Conservation (phyloP, 1,140 invertebrate genomes). For the Diachasma alloeum region DNA sequence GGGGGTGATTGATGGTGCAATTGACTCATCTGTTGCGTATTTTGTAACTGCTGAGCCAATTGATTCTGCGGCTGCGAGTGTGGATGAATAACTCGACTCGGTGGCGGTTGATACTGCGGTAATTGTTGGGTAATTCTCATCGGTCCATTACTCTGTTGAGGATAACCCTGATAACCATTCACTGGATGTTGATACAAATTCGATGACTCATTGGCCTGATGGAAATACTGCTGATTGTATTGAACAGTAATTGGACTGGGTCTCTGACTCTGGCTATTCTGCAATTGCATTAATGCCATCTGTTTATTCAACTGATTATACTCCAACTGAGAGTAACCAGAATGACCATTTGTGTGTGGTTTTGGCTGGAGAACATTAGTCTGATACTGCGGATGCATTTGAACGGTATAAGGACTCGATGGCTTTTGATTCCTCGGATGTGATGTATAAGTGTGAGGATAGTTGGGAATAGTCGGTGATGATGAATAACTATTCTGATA, state of each 20-base stretch:
- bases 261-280: conserved; percentile 48
- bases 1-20: conserved; percentile 29
- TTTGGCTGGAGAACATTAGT: conserved; percentile 40
- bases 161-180: conserved; percentile 50
- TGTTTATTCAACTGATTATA: conserved; percentile 57
- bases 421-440: conserved; percentile 57
- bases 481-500: conserved; percentile 43
- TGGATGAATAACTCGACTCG: conserved; percentile 48
- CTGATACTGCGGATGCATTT: conserved; percentile 52
- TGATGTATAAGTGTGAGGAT: conserved; percentile 50
- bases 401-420: conserved; percentile 54
- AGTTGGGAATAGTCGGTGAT: conserved; percentile 19
- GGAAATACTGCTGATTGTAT: conserved; percentile 46
- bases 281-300: conserved; percentile 19
- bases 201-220: conserved; percentile 49
- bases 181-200: conserved; percentile 51
- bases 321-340: conserved; percentile 56
- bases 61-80: conserved; percentile 39
- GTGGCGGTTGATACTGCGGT: conserved; percentile 58
- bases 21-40: conserved; percentile 25
- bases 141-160: conserved; percentile 50
- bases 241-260: conserved; percentile 60
- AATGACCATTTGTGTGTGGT: conserved; percentile 34
- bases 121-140: conserved; percentile 54
- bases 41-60: conserved; percentile 23